Evolutionary conservation across 2,113 vertebrate species (phyloP).

Genomic region (Istiophorus platypterus): DNA sequence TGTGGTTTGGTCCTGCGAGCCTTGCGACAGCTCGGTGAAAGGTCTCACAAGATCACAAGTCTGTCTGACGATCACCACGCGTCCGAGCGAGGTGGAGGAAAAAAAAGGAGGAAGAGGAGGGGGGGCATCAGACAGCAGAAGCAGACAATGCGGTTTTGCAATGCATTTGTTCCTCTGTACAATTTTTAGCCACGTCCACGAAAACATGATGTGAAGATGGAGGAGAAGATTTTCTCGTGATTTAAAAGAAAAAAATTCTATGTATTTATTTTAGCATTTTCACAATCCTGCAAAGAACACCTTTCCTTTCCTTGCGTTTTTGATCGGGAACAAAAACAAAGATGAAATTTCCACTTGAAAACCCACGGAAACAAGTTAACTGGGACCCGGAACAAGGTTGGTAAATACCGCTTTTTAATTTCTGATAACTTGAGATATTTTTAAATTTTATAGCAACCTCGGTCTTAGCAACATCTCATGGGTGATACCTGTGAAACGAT

Average conservation of each 20-base stretch:
- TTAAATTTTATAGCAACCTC: not conserved
- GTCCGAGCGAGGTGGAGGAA: slow-evolving; percentile 57
- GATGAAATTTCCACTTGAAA: slow-evolving; percentile 99
- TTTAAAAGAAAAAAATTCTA: too few species aligned
- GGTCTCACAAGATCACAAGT: slow-evolving; percentile 55
- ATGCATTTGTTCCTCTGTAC: slow-evolving; percentile 33
- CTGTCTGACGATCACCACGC: slow-evolving; percentile 51
- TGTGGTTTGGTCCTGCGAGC: slow-evolving; percentile 56
- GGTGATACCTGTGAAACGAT: slow-evolving; percentile 22
- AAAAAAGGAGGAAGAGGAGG: slow-evolving; percentile 32
- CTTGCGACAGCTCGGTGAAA: slow-evolving; percentile 48
- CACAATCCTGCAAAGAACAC: too few species aligned
- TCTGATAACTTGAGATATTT: slow-evolving; percentile 16
- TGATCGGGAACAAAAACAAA: slow-evolving; percentile 84
- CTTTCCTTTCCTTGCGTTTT: slow-evolving; percentile 64
- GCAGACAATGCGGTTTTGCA: slow-evolving; percentile 71
- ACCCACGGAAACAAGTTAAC: slow-evolving; percentile 97
- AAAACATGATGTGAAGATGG: slow-evolving; percentile 43
- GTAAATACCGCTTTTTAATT: slow-evolving; percentile 71
- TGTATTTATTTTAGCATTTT: not conserved
- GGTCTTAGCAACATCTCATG: slow-evolving; percentile 1
- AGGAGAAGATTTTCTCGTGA: slow-evolving; percentile 55
- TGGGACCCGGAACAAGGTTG: slow-evolving; percentile 97
- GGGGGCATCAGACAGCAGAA: slow-evolving; percentile 1
- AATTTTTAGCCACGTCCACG: slow-evolving; percentile 28